phyloP scores from a whole-genome alignment of 2,888 invertebrate genomes.

The Drosophila maculinotata region DNA sequence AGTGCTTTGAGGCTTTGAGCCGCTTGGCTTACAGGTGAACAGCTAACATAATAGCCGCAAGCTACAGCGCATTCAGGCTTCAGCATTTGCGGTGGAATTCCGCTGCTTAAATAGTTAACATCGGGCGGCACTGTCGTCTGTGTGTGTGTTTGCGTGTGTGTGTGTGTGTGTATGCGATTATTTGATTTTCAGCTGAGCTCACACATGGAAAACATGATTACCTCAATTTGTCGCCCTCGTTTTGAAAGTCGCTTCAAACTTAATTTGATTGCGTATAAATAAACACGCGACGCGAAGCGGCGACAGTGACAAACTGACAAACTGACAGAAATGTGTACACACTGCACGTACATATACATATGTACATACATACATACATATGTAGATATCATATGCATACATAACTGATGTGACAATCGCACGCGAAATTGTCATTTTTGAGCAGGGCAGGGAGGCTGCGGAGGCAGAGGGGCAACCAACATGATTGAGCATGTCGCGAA shows the following conservation, averaged over 20 bases:
- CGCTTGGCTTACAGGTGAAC: slow-evolving; percentile 19
- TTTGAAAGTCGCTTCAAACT: slow-evolving; percentile 69
- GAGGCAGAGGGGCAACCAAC: slow-evolving; percentile 19
- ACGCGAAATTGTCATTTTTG: slow-evolving; percentile 80
- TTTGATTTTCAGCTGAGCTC: slow-evolving; percentile 53
- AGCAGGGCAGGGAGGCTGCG: slow-evolving; percentile 1
- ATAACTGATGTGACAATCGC: slow-evolving; percentile 81
- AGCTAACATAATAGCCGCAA: slow-evolving; percentile 40
- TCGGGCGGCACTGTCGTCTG: too few species aligned
- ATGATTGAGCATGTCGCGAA: slow-evolving; percentile 74
- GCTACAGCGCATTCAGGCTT: slow-evolving; percentile 19
- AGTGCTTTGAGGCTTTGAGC: slow-evolving; percentile 26
- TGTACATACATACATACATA: slow-evolving; percentile 13
- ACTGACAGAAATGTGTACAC: slow-evolving; percentile 51
- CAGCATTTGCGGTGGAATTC: slow-evolving; percentile 33
- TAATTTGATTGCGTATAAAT: slow-evolving; percentile 82
- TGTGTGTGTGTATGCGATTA: slow-evolving; percentile 25
- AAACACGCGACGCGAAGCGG: slow-evolving; percentile 62
- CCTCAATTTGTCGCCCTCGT: slow-evolving; percentile 70
- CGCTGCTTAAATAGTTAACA: slow-evolving; percentile 38
- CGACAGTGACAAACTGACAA: slow-evolving; percentile 70
- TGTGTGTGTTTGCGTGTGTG: slow-evolving; percentile 6
- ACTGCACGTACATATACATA: slow-evolving; percentile 3
- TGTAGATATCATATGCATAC: slow-evolving; percentile 63
- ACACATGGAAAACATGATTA: slow-evolving; percentile 68